phyloP scores from a whole-genome alignment of 92 coral and sea anemone genomes.

The Phenganax subtilis region DNA sequence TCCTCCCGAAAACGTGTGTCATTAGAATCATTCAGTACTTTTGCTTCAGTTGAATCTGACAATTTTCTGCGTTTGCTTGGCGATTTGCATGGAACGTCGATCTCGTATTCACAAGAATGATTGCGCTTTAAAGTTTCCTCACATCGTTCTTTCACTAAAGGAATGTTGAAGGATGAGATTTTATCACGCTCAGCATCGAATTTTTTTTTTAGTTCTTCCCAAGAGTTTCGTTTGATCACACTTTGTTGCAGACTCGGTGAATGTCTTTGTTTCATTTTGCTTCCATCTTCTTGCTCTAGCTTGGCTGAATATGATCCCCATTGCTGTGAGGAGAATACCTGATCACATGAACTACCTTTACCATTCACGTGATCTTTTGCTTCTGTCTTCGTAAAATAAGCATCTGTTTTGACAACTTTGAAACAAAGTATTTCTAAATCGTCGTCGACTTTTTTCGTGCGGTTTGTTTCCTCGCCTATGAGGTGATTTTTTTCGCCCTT shows the following conservation, averaged over 20 bases:
- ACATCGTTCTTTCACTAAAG: background rate
- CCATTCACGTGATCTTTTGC: background rate
- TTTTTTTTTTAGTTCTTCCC: background rate
- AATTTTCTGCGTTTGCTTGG: background rate
- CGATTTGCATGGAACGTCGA: background rate
- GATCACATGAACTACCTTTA: slow-evolving; percentile 18
- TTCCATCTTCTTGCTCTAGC: slow-evolving; percentile 7
- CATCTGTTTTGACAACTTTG: slow-evolving; percentile 22
- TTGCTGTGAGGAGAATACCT: slow-evolving; percentile 13
- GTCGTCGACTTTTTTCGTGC: background rate
- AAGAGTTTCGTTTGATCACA: slow-evolving; percentile 6
- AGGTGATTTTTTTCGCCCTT: background rate
- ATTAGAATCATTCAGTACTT: background rate
- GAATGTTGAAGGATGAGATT: too few relatives aligned
- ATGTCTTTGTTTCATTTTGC: background rate
- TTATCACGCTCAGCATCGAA: background rate
- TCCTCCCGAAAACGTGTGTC: background rate
- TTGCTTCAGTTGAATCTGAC: background rate
- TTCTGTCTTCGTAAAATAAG: background rate
- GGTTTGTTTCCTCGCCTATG: background rate
- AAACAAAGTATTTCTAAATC: slow-evolving; percentile 25
- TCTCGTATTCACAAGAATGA: background rate
- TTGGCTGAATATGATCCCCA: slow-evolving; percentile 34
- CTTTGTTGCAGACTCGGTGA: background rate
- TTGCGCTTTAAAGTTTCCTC: background rate